Percentiles rank a stretch among this genome's conserved stretches.
Conservation (phyloP, 2,888 invertebrate species). For the Epicampocera succincta region DNA sequence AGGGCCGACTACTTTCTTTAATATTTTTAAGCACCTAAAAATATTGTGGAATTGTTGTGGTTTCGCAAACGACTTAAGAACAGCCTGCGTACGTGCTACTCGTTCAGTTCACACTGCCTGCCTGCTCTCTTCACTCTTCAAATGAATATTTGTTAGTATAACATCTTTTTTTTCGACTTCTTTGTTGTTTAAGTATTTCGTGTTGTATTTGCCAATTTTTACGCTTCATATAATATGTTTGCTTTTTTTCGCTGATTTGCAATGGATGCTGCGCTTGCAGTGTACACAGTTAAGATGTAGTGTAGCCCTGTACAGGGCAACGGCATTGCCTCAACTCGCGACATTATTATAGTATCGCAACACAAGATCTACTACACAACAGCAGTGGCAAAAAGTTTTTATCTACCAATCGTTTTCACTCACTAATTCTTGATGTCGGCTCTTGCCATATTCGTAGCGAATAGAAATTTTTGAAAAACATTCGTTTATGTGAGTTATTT, state of each 20-base stretch:
- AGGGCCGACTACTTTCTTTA: too few species aligned
- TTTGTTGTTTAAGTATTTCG: constrained; percentile 63
- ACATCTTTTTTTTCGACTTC: constrained; percentile 50
- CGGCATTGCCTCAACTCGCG: constrained; percentile 50
- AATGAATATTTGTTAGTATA: constrained; percentile 17
- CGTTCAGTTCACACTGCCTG: constrained; percentile 38
- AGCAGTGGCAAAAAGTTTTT: constrained; percentile 34
- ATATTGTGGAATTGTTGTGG: too few species aligned
- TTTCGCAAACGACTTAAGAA: not conserved
- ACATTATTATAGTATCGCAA: constrained; percentile 38
- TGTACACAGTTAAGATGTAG: constrained; percentile 26
- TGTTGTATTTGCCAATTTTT: constrained; percentile 68
- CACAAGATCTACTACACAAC: not conserved
- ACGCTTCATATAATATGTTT: constrained; percentile 66
- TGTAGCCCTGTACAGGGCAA: constrained; percentile 52
- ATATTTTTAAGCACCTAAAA: too few species aligned
- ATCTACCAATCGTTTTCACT: not conserved
- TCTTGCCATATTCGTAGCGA: constrained; percentile 18
- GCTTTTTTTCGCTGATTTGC: constrained; percentile 42
- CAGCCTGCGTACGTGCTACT: constrained; percentile 23
- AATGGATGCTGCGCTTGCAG: constrained; percentile 10
- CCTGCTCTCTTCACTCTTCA: not conserved
- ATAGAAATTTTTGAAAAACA: constrained; percentile 13
- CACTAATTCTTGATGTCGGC: not conserved
- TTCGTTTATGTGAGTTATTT: constrained; percentile 45